Evolutionary conservation across 2,888 invertebrate genomes (phyloP).

Genomic region (Agriopis marginaria): DNA sequence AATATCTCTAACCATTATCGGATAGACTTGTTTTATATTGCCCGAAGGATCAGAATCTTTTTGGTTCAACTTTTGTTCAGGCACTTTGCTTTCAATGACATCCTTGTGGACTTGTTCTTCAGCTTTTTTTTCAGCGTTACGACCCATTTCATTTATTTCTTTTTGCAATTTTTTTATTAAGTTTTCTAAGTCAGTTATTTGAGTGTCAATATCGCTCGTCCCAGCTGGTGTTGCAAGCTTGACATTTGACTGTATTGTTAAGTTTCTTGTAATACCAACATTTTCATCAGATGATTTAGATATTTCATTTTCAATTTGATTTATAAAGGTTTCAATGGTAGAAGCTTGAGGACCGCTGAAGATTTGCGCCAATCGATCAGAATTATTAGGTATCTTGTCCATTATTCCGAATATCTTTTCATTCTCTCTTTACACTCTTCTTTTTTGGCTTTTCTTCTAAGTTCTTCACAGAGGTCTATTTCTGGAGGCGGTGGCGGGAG

Average conservation of each 20-base stretch:
- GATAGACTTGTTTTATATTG: slow-evolving; percentile 26
- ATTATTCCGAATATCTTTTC: slow-evolving; percentile 58
- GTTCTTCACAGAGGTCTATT: slow-evolving; percentile 62
- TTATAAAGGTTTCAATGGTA: slow-evolving; percentile 48
- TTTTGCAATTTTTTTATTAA: slow-evolving; percentile 62
- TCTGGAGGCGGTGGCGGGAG: slow-evolving; percentile 58
- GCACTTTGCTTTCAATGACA: neutral
- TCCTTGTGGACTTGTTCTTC: slow-evolving; percentile 1
- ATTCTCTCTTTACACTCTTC: slow-evolving; percentile 61
- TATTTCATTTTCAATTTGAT: slow-evolving; percentile 50
- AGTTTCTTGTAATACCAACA: slow-evolving; percentile 45
- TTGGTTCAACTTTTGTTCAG: slow-evolving; percentile 5
- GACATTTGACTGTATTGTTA: slow-evolving; percentile 48
- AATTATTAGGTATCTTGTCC: slow-evolving; percentile 31
- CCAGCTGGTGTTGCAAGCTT: slow-evolving; percentile 29
- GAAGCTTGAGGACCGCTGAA: slow-evolving; percentile 33
- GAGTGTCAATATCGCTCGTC: slow-evolving; percentile 57
- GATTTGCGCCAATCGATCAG: slow-evolving; percentile 23
- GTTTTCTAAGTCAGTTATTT: slow-evolving; percentile 64
- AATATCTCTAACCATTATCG: slow-evolving; percentile 32
- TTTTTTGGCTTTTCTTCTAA: slow-evolving; percentile 48
- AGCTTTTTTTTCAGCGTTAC: slow-evolving; percentile 41
- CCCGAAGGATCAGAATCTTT: neutral
- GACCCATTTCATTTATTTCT: slow-evolving; percentile 62
- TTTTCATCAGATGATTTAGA: slow-evolving; percentile 47